phyloP scores from a whole-genome alignment of 2,888 invertebrate species.

The Pandemis heparana region DNA sequence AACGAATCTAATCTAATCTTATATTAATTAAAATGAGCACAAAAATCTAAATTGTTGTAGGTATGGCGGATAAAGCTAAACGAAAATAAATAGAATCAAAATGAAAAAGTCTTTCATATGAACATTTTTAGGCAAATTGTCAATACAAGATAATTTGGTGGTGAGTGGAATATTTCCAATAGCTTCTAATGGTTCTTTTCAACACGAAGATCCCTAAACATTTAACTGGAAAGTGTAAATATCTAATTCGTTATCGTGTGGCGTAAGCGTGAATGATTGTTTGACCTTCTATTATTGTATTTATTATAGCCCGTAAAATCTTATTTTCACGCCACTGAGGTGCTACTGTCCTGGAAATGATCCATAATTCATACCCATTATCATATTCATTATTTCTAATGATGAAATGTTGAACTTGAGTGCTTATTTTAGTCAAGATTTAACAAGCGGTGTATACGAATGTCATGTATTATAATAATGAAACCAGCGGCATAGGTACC shows the following conservation, averaged over 20 bases:
- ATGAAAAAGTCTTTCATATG: no score
- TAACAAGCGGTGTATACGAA: background rate
- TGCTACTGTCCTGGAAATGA: background rate
- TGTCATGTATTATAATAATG: background rate
- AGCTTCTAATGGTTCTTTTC: background rate
- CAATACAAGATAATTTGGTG: no score
- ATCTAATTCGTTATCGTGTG: background rate
- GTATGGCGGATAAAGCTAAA: no score
- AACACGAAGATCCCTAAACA: background rate
- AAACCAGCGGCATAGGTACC: background rate
- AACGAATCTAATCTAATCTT: no score
- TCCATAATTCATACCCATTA: slow-evolving; percentile 1
- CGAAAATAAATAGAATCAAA: no score
- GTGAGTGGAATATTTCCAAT: no score
- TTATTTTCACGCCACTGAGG: slow-evolving; percentile 5
- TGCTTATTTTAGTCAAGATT: background rate
- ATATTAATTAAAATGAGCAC: no score
- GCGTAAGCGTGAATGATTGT: slow-evolving; percentile 10
- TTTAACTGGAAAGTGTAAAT: slow-evolving; percentile 1
- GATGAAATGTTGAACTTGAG: slow-evolving; percentile 6
- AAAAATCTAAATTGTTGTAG: no score
- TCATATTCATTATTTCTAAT: slow-evolving; percentile 7
- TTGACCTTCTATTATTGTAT: slow-evolving; percentile 6
- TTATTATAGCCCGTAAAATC: background rate
- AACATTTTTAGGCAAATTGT: no score